Evolutionary conservation across 2,113 vertebrate species (phyloP).

Genomic region (Pelmatolapia mariae): DNA sequence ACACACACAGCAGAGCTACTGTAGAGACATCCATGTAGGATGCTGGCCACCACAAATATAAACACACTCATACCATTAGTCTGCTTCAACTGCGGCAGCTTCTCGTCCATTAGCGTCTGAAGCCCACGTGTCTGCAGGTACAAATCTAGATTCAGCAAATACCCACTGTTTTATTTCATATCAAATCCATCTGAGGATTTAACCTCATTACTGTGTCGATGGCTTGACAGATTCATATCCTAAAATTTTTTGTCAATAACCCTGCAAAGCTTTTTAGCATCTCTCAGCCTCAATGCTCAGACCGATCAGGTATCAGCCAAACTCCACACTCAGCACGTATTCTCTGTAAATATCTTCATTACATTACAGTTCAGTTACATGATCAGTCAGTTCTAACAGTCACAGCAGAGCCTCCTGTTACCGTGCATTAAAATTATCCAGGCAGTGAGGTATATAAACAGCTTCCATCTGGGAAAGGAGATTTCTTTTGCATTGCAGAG

Average conservation of each 20-base stretch:
- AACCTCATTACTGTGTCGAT: background rate
- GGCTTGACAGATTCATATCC: background rate
- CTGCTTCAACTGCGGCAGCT: background rate
- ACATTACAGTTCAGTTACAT: background rate
- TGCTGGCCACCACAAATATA: constrained; percentile 12
- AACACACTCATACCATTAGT: background rate
- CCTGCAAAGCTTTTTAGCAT: background rate
- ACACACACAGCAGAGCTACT: constrained; percentile 29
- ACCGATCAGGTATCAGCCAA: background rate
- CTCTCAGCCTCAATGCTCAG: background rate
- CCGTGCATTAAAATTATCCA: background rate
- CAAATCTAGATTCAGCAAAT: background rate
- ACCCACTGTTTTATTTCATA: background rate
- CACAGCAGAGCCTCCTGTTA: background rate
- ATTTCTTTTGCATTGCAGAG: background rate
- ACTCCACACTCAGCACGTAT: background rate
- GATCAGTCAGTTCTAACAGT: background rate
- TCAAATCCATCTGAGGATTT: background rate
- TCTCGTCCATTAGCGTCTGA: background rate
- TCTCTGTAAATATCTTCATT: background rate
- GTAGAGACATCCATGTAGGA: constrained; percentile 34
- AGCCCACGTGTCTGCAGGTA: background rate
- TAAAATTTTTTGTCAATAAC: fast-evolving
- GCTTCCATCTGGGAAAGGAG: background rate
- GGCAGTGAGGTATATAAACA: background rate